A percentile compares a stretch with the other conserved stretches of the same genome.
Evolutionary conservation across 1,140 invertebrate genomes (phyloP).

Genomic region (Drosophila grimshawi): DNA sequence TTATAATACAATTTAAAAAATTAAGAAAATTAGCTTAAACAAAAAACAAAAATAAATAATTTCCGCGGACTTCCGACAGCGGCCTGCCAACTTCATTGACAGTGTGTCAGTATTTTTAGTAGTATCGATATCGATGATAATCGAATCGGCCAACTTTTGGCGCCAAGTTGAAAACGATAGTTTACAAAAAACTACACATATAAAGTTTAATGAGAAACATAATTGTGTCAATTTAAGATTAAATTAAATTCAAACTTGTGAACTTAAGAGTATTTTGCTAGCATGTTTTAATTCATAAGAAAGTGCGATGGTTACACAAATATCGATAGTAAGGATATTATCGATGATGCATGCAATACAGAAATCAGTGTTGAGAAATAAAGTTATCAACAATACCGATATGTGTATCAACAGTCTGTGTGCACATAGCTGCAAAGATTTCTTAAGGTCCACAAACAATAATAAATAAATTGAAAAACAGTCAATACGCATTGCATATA

Average conservation of each 20-base stretch:
- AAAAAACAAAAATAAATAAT: slow-evolving; percentile 20
- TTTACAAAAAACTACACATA: too few species aligned
- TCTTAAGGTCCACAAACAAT: neutral
- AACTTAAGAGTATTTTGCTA: too few species aligned
- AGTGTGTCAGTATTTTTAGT: neutral
- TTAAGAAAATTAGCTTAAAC: slow-evolving; percentile 20
- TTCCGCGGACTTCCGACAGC: slow-evolving; percentile 18
- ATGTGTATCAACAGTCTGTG: neutral
- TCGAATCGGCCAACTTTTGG: neutral
- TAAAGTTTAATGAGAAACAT: too few species aligned
- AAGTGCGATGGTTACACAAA: too few species aligned
- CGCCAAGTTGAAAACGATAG: too few species aligned
- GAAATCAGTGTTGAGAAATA: neutral
- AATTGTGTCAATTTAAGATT: too few species aligned
- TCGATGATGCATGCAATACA: too few species aligned
- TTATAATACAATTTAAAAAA: slow-evolving; percentile 10
- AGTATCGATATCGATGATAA: neutral
- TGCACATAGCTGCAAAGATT: neutral
- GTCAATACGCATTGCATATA: slow-evolving; percentile 27
- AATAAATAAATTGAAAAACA: neutral
- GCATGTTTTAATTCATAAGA: too few species aligned
- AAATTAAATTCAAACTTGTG: too few species aligned
- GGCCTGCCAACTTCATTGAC: slow-evolving; percentile 26
- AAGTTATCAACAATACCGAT: neutral
- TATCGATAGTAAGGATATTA: too few species aligned